phyloP scores from a whole-genome alignment of 2,888 invertebrate species.

The Lysandra bellargus region DNA sequence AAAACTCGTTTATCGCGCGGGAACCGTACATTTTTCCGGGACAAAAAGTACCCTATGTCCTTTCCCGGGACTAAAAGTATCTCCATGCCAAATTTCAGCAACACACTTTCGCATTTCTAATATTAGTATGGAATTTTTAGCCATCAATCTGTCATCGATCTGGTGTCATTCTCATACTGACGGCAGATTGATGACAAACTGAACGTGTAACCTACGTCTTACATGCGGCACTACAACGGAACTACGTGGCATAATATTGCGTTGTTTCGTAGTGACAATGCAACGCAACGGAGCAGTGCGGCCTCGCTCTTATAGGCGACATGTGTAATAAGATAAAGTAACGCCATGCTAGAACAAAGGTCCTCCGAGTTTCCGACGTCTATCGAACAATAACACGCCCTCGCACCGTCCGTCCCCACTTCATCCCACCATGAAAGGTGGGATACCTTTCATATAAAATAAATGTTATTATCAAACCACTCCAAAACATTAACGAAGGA shows the following conservation, averaged over 20 bases:
- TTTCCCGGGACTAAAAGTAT: too few relatives aligned
- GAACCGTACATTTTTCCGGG: too few relatives aligned
- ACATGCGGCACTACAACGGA: neutral
- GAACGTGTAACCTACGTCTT: too few relatives aligned
- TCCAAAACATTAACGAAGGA: constrained; percentile 14
- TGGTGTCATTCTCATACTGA: too few relatives aligned
- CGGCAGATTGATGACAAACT: too few relatives aligned
- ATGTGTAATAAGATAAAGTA: constrained; percentile 74
- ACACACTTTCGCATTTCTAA: too few relatives aligned
- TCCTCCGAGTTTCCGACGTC: constrained; percentile 44
- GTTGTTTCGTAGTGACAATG: neutral
- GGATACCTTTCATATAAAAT: neutral
- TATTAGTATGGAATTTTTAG: too few relatives aligned
- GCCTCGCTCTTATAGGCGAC: constrained; percentile 51
- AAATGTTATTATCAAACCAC: constrained; percentile 2
- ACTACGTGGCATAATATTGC: too few relatives aligned
- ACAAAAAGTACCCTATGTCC: too few relatives aligned
- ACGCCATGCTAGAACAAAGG: constrained; percentile 67
- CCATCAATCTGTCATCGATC: too few relatives aligned
- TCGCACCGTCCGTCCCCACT: neutral
- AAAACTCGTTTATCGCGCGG: too few relatives aligned
- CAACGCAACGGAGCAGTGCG: neutral
- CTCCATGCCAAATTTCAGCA: too few relatives aligned
- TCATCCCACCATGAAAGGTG: neutral
- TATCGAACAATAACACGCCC: constrained; percentile 39